Percentiles rank a stretch among this genome's conserved stretches.
Evolutionary conservation across 64 coral and sea anemone genomes (phyloP).

Genomic region (Trachythela sp.): DNA sequence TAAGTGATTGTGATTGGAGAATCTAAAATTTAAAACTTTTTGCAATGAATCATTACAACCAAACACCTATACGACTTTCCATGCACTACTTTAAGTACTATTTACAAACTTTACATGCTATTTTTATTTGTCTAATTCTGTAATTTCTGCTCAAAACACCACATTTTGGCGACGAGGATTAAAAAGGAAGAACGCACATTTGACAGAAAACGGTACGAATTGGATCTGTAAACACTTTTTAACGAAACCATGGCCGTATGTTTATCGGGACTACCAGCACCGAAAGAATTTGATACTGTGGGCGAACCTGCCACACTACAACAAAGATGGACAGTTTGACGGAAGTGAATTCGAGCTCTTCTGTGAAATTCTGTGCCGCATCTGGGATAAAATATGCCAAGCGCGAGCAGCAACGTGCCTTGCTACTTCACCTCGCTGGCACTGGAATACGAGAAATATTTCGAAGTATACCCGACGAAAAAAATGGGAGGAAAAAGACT

Average conservation of each 20-base stretch:
- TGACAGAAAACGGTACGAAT: too few species aligned
- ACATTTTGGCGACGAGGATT: too few species aligned
- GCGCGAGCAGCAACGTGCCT: conserved; percentile 11
- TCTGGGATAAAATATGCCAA: neutral
- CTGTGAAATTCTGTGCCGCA: neutral
- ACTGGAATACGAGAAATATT: conserved; percentile 41
- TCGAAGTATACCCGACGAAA: conserved; percentile 29
- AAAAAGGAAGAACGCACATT: too few species aligned
- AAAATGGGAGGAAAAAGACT: conserved; percentile 44
- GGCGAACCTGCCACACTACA: conserved; percentile 31
- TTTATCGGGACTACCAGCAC: conserved; percentile 13
- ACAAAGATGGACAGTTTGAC: conserved; percentile 18
- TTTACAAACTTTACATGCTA: too few species aligned
- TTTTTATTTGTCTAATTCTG: too few species aligned
- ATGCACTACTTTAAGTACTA: too few species aligned
- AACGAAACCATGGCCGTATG: conserved; percentile 35
- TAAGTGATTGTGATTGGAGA: too few species aligned
- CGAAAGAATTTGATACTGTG: neutral
- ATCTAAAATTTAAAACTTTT: too few species aligned
- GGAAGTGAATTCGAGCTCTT: conserved; percentile 25
- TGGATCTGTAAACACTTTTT: too few species aligned
- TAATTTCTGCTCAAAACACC: too few species aligned
- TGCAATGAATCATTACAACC: too few species aligned
- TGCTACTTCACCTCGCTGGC: conserved; percentile 58
- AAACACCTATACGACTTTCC: too few species aligned